Base-by-base conservation (phyloP, 53 echinoderm and acorn worm genomes). In the Mesocentrotus franciscanus region DNA sequence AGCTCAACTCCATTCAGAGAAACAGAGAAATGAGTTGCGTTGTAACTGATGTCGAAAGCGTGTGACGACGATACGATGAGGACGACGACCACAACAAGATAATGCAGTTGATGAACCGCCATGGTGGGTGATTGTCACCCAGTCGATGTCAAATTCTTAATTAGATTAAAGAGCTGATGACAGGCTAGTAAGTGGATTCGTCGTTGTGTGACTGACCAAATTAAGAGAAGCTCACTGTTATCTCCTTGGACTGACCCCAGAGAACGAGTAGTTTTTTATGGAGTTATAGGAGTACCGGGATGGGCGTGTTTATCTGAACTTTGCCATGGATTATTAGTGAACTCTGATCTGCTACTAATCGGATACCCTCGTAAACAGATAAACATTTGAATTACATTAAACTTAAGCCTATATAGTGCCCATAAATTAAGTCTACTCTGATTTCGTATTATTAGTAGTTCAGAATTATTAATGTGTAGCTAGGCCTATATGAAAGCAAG, bases 1-100 rank as follows among this genome's bases (percentile, higher is more conserved):
- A 97, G 95, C 11, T 71, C 85, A 49, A 94, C 68, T 22, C 87
- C 95, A 6, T 85, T 24, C 1, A 94, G 95, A n/a, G 70, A 85
- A 18, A 94, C 95, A 24, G 70, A 36, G 13, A 94, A 26, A n/a
- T 94, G 87, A 56, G 85, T 94, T 32, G 85, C 56, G 62, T 94
- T 68, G 71, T 12, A 42, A 0, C 12, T 18, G 70, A 94, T 24
- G 66, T 64, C 87, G 57, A 94, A 94, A 7, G 85, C 34, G 3
- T 15, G 2, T 22, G 95, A 85, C 29, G 81, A 76, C 33, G 93
- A 59, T 17, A 71, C 72, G 92, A 71, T 15, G 91, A 91, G 34
- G 91, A 62, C 36, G 61, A 91, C n/a, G 20, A 62, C 58, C 56
- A 59, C 12, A 42, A 59, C 26, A 18, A 81, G 10, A 36, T 1